Conservation (phyloP, 2,888 invertebrate genomes). For the Spilosoma lubricipeda region DNA sequence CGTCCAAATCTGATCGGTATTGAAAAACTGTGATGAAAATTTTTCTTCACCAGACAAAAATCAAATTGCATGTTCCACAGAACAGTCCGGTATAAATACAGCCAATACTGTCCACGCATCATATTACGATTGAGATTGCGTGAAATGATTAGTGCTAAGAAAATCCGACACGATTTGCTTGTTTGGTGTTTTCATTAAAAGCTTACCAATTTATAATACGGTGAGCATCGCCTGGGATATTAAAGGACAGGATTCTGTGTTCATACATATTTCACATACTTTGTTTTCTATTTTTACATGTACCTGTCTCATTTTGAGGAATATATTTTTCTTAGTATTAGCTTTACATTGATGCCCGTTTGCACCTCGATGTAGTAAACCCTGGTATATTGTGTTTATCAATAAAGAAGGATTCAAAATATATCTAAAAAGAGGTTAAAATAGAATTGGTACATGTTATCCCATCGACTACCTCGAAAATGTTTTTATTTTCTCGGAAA, state of each 20-base stretch:
- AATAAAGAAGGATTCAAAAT: too few relatives aligned
- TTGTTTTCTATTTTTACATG: too few relatives aligned
- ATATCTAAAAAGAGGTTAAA: not conserved
- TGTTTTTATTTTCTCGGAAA: too few relatives aligned
- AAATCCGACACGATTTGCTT: constrained; percentile 50
- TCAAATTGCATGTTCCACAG: constrained; percentile 8
- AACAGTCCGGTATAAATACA: constrained; percentile 31
- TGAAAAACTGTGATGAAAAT: not conserved
- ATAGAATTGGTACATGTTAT: not conserved
- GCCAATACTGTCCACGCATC: constrained; percentile 48
- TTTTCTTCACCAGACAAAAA: constrained; percentile 5
- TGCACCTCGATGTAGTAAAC: not conserved
- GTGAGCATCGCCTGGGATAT: not conserved
- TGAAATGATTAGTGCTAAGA: constrained; percentile 59
- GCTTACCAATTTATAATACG: constrained; percentile 19
- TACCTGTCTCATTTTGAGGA: not conserved
- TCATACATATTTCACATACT: too few relatives aligned
- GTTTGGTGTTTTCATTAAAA: constrained; percentile 41
- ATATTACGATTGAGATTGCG: constrained; percentile 65
- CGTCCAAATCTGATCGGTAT: too few relatives aligned
- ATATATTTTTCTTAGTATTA: not conserved
- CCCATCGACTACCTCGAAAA: not conserved
- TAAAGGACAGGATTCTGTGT: not conserved
- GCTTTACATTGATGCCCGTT: too few relatives aligned
- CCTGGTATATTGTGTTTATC: too few relatives aligned